Evolutionary conservation across 2,113 vertebrate genomes (phyloP).

Genomic region (Phoenicopterus ruber): DNA sequence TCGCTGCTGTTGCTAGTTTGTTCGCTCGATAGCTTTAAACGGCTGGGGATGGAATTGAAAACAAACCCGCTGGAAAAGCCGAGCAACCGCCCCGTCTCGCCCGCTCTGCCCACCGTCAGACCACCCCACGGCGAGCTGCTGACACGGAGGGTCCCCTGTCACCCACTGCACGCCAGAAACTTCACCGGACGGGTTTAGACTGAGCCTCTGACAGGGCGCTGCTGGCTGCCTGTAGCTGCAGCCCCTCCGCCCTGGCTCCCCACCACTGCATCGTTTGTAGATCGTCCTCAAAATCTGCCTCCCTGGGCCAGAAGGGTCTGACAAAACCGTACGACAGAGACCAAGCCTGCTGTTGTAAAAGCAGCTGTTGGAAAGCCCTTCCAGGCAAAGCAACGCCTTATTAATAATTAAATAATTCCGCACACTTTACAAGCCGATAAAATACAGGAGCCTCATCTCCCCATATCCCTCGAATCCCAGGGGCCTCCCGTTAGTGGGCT

Average conservation of each 20-base stretch:
- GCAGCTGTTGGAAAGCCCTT: not conserved
- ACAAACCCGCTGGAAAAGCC: not conserved
- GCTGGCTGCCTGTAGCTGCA: too few relatives aligned
- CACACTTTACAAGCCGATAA: not conserved
- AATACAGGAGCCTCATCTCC: not conserved
- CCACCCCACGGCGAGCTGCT: not conserved
- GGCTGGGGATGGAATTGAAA: not conserved
- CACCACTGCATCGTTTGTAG: not conserved
- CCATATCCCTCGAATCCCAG: accelerated
- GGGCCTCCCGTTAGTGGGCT: not conserved
- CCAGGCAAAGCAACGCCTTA: not conserved
- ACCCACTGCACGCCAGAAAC: accelerated
- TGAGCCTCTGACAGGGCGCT: not conserved
- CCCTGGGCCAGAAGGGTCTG: not conserved
- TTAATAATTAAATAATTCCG: not conserved
- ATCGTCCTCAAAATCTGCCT: not conserved
- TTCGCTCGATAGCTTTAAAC: not conserved
- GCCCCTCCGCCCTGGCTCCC: not conserved
- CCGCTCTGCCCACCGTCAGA: too few relatives aligned
- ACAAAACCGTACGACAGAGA: accelerated
- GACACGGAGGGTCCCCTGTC: too few relatives aligned
- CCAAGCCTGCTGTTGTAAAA: not conserved
- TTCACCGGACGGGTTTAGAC: not conserved
- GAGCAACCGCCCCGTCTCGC: accelerated
- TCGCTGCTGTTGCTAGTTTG: not conserved